A percentile compares a stretch with the other conserved stretches of the same genome.
Conservation (phyloP, 1,140 invertebrate species). For the Steinernema feltiae region DNA sequence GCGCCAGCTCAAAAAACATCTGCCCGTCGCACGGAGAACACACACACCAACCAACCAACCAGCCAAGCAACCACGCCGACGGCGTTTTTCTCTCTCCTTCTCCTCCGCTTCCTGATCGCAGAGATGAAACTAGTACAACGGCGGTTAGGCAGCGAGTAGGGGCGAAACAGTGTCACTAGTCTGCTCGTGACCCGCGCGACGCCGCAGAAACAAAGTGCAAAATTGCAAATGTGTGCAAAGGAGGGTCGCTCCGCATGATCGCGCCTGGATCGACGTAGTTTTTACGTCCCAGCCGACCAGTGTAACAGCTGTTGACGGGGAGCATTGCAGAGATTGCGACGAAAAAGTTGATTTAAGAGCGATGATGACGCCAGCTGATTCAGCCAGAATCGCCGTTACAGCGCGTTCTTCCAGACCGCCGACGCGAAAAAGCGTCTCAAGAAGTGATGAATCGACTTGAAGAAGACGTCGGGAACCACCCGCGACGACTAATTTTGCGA, state of each 20-base stretch:
- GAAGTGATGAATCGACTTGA: not conserved
- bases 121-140: not conserved
- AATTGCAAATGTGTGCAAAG: not conserved
- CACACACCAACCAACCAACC: too few species aligned
- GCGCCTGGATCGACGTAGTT: too few species aligned
- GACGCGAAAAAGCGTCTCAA: not conserved
- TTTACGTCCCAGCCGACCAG: not conserved
- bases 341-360: not conserved
- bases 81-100: not conserved
- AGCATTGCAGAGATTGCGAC: not conserved
- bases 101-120: not conserved
- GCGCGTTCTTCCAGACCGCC: not conserved
- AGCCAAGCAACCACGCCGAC: not conserved
- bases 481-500: too few species aligned
- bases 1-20: slow-evolving; percentile 14
- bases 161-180: not conserved
- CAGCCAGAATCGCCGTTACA: not conserved
- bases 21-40: not conserved
- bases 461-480: not conserved
- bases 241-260: not conserved
- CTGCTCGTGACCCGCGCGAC: not conserved
- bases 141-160: not conserved
- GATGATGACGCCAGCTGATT: slow-evolving; percentile 4
- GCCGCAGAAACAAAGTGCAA: not conserved
- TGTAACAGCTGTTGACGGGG: not conserved